A percentile compares a stretch with the other conserved stretches of the same genome.
Evolutionary conservation across 1,140 invertebrate genomes (phyloP).

Genomic region (Trinorchestia longiramus): DNA sequence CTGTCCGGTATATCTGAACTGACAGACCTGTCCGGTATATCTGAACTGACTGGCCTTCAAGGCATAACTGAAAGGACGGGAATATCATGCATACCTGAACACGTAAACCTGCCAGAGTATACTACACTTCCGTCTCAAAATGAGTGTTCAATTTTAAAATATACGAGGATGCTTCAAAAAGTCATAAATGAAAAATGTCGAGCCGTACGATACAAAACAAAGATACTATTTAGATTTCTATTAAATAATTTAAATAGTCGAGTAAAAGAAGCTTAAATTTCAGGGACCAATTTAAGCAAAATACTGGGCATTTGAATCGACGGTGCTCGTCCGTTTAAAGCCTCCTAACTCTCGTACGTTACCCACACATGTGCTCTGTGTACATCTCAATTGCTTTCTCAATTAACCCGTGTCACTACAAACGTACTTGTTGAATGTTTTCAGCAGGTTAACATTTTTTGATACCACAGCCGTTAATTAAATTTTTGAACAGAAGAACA

Average conservation of each 20-base stretch:
- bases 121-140: background rate
- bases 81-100: background rate
- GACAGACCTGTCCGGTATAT: background rate
- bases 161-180: background rate
- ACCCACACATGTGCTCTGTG: too few relatives aligned
- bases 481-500: too few relatives aligned
- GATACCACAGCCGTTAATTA: too few relatives aligned
- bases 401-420: too few relatives aligned
- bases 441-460: too few relatives aligned
- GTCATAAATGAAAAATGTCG: background rate
- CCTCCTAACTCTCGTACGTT: background rate
- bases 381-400: too few relatives aligned
- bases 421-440: too few relatives aligned
- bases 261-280: background rate
- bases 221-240: background rate
- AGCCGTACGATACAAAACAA: background rate
- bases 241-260: background rate
- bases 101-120: background rate
- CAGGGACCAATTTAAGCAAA: background rate
- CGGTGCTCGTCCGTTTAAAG: background rate
- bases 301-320: background rate
- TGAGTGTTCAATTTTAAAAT: background rate
- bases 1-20: background rate
- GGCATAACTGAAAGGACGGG: background rate
- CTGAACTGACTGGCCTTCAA: background rate